A percentile compares a stretch with the other conserved stretches of the same genome.
These are phyloP conservation scores for Ochropleura leucogaster DNA, from an alignment of 2,888 invertebrate genomes.

Conservation along the genomic window DNA sequence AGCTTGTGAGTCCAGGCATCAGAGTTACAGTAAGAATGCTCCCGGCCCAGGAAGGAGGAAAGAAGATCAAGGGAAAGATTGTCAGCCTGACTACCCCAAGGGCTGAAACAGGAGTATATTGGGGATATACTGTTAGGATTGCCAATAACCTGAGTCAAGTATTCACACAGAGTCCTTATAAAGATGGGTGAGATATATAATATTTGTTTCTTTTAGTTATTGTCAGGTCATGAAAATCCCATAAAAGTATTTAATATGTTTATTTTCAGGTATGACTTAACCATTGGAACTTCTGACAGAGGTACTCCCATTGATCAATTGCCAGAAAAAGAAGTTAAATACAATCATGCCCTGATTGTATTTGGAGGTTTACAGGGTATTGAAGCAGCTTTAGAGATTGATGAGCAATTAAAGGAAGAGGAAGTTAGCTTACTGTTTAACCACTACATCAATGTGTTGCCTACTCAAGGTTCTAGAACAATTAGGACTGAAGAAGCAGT, in stretches of 20 bases:
- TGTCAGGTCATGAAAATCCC: not conserved
- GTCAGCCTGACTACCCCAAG: constrained; percentile 96
- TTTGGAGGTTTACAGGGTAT: constrained; percentile 99
- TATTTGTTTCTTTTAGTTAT: not conserved
- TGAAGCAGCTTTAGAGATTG: constrained; percentile 96
- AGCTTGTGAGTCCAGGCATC: constrained; percentile 94
- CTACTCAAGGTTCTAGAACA: constrained; percentile 97
- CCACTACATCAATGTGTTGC: constrained; percentile 97
- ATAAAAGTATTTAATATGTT: not conserved
- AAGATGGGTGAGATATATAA: constrained; percentile 90
- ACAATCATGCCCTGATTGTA: constrained; percentile 96
- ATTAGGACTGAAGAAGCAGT: constrained; percentile 98
- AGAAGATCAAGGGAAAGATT: constrained; percentile 94
- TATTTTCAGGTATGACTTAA: constrained; percentile 94
- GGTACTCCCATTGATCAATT: constrained; percentile 93
- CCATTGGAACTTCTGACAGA: constrained; percentile 98
- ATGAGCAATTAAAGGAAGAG: constrained; percentile 93
- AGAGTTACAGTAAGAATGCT: constrained; percentile 97
- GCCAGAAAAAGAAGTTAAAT: constrained; percentile 88
- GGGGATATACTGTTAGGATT: constrained; percentile 98
- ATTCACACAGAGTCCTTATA: constrained; percentile 95
- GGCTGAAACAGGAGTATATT: constrained; percentile 96
- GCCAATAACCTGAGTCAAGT: constrained; percentile 95
- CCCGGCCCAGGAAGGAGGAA: constrained; percentile 89
- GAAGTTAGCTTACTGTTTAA: constrained; percentile 96